phyloP scores from a whole-genome alignment of 2,888 invertebrate species.

The Platycheirus rosarum region DNA sequence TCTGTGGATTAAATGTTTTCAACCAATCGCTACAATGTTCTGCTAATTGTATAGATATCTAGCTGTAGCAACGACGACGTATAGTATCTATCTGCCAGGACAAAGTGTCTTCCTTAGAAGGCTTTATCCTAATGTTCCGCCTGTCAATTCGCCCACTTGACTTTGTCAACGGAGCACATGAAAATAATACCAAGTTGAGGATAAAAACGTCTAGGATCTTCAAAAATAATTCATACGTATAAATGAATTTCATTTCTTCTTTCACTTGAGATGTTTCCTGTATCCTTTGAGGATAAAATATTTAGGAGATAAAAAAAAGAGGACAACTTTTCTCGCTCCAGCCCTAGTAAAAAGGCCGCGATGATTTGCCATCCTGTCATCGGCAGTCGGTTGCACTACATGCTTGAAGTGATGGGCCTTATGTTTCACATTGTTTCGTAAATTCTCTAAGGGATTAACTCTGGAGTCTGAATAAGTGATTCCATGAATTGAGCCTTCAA shows the following conservation, averaged over 20 bases:
- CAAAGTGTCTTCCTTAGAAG: constrained; percentile 34
- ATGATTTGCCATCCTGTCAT: constrained; percentile 59
- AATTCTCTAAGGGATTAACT: constrained; percentile 33
- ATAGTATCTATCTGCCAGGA: constrained; percentile 8
- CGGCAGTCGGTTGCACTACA: constrained; percentile 51
- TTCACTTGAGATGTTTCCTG: constrained; percentile 1
- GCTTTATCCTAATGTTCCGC: constrained; percentile 43
- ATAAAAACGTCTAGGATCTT: constrained; percentile 38
- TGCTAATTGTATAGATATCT: constrained; percentile 23
- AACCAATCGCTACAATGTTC: constrained; percentile 33
- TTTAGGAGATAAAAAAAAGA: constrained; percentile 15
- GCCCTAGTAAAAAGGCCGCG: constrained; percentile 31
- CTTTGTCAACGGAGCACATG: constrained; percentile 32
- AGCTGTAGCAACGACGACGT: neutral
- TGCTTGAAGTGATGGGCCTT: constrained; percentile 32
- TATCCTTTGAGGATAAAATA: constrained; percentile 24
- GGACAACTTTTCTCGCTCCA: constrained; percentile 38
- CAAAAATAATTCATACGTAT: constrained; percentile 13
- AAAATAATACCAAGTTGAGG: constrained; percentile 30
- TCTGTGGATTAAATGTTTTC: constrained; percentile 43
- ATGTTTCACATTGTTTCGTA: constrained; percentile 27
- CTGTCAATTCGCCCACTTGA: constrained; percentile 45
- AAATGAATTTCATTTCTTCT: constrained; percentile 33
- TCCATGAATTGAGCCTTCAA: neutral
- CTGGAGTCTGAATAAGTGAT: neutral